Base-by-base conservation (phyloP, 2,888 invertebrate genomes). In the Liodrosophila aerea region DNA sequence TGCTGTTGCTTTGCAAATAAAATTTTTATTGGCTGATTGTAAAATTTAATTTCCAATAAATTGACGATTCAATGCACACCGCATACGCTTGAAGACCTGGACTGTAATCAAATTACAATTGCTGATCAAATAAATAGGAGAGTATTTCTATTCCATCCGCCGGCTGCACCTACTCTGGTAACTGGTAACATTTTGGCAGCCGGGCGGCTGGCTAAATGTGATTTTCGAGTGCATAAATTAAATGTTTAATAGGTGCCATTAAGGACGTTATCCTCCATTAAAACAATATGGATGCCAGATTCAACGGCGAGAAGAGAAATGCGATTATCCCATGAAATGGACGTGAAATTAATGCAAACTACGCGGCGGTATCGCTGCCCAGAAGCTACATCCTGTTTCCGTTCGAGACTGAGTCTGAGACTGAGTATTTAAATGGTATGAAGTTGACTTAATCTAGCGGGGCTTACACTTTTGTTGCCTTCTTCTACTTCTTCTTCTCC, bases 331-430 rank as follows among this genome's bases (percentile, higher is more conserved):
- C 76, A 73, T 44, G 59, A 83, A 83, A 81, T 80, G 66, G 83
- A 81, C 81, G 81, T 70, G 80, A 83, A 81, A 83, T 81, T 81
- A 80, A 81, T 83, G 81, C 80, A 81, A 81, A 81, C 80, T 83
- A 80, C 83, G 76, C 68, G 65, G 58, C 58, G 50, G 16, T 31
- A 22, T 22, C 22, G 22, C 22, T 22, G 22, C 22, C 47, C 39
- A 33, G 56, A n/a, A 66, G 40, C 41, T 16, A 13, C 29, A 44
- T 30, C 43, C 15, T 8, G 29, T 12, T 12, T 1, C 15, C 5
- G 29, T 13, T 11, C 7, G 13, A 11, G 4, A 27, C 11, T 9
- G 27, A 18, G 40, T 8, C 31, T 41, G 29, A 18, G 29, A 37
- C 31, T 13, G 36, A 47, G 39, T 36, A 18, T 34, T 39, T 51